phyloP scores from a whole-genome alignment of 2,888 invertebrate species.

The Ophion ventricosus region DNA sequence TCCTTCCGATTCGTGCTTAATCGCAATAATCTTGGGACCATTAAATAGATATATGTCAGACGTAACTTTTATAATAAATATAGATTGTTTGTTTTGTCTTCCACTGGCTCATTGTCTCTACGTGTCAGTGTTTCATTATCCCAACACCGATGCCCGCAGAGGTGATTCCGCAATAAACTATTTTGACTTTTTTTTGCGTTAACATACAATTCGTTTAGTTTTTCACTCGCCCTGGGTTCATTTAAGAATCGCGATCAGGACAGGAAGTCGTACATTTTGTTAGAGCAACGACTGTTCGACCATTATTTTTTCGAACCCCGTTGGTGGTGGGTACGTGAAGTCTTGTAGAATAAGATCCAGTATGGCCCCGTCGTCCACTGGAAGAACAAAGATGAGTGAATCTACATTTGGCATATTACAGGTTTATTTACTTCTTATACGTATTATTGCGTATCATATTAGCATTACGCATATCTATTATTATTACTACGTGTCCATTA shows the following conservation, averaged over 20 bases:
- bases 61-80: slow-evolving; percentile 69
- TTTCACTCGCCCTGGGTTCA: background rate
- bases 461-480: too few species aligned
- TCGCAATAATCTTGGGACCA: slow-evolving; percentile 4
- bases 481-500: too few species aligned
- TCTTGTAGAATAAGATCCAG: slow-evolving; percentile 96
- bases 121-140: slow-evolving; percentile 69
- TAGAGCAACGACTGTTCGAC: slow-evolving; percentile 98
- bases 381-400: slow-evolving; percentile 77
- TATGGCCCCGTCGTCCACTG: slow-evolving; percentile 99
- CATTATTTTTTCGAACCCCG: slow-evolving; percentile 97
- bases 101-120: slow-evolving; percentile 69
- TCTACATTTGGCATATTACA: background rate
- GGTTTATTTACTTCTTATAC: background rate
- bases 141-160: slow-evolving; percentile 51
- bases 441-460: too few species aligned
- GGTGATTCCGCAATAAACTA: background rate
- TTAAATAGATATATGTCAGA: slow-evolving; percentile 4
- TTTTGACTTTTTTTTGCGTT: background rate
- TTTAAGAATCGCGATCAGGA: background rate
- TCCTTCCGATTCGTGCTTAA: background rate
- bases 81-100: slow-evolving; percentile 66
- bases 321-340: slow-evolving; percentile 92
- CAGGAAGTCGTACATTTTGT: slow-evolving; percentile 77
- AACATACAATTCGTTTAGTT: background rate